Conservation (phyloP, 2,113 vertebrate genomes). For the Thalassarche chlororhynchos region DNA sequence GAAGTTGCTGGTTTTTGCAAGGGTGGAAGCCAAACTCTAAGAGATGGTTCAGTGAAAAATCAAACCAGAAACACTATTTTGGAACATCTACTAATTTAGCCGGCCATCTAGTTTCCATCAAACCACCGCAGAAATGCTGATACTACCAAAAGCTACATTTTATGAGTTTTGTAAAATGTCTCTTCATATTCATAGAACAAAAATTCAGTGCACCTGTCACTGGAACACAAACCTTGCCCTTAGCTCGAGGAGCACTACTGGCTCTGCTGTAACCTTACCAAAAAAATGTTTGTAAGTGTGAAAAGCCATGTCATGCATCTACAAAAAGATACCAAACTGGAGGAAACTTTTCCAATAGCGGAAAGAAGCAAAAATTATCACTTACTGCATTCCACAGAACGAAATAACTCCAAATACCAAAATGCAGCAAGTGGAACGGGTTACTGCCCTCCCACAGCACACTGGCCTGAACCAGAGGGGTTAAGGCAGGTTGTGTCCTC, state of each 20-base stretch:
- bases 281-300: neutral
- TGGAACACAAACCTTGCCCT: neutral
- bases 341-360: neutral
- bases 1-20: neutral
- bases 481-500: neutral
- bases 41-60: neutral
- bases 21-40: neutral
- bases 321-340: neutral
- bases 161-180: neutral
- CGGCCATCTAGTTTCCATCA: neutral
- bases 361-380: neutral
- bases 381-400: neutral
- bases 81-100: neutral
- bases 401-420: neutral
- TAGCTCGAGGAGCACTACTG: fast-evolving
- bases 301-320: neutral
- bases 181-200: neutral
- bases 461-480: neutral
- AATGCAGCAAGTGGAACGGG: neutral
- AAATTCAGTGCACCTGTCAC: neutral
- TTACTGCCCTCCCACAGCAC: neutral
- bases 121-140: neutral
- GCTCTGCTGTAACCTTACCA: neutral
- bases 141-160: neutral
- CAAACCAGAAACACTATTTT: neutral